Percentiles rank a stretch among this genome's conserved stretches.
These are phyloP conservation scores for Montipora efflorescens DNA, from an alignment of 64 coral and sea anemone genomes.

Conservation along the genomic window DNA sequence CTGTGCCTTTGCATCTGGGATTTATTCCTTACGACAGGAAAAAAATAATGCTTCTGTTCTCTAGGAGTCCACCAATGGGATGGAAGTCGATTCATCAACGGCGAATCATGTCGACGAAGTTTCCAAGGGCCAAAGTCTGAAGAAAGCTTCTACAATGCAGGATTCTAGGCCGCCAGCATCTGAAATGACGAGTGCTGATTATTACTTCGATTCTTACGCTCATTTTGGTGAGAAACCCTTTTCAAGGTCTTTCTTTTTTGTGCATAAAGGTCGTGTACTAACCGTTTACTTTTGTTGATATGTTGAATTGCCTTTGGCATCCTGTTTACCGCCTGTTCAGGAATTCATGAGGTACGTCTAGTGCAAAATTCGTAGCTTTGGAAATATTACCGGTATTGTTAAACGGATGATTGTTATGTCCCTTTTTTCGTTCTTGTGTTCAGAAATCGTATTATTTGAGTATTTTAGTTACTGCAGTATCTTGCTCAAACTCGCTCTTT, in stretches of 20 bases:
- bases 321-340: slow-evolving; percentile 24
- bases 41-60: slow-evolving; percentile 1
- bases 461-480: not conserved
- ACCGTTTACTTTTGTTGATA: not conserved
- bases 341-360: slow-evolving; percentile 91
- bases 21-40: not conserved
- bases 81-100: slow-evolving; percentile 69
- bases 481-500: not conserved
- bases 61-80: slow-evolving; percentile 61
- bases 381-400: too few relatives aligned
- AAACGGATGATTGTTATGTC: too few relatives aligned
- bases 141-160: slow-evolving; percentile 6
- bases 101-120: slow-evolving; percentile 28
- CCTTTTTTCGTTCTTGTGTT: too few relatives aligned
- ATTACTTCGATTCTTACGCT: slow-evolving; percentile 99
- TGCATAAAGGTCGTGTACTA: not conserved
- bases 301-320: not conserved
- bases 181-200: slow-evolving; percentile 99
- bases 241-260: not conserved
- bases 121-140: slow-evolving; percentile 22
- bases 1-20: not conserved
- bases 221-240: slow-evolving; percentile 91
- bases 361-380: not conserved
- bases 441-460: not conserved
- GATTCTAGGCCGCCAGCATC: slow-evolving; percentile 48